These are phyloP conservation scores for Montipora efflorescens DNA, from an alignment of 64 coral and sea anemone genomes.

Conservation along the genomic window DNA sequence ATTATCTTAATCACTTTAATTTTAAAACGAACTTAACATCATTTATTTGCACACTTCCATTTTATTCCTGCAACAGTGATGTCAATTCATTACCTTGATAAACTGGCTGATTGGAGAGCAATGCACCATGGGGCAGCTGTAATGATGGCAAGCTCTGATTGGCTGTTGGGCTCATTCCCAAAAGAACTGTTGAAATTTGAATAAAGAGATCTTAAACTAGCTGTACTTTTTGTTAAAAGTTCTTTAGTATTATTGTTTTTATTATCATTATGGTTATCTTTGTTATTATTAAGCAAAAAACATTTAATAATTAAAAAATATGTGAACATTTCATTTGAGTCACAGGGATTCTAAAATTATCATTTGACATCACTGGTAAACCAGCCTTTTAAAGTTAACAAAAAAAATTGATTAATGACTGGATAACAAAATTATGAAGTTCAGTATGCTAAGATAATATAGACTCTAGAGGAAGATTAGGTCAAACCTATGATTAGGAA, in stretches of 20 bases:
- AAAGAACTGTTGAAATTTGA: constrained; percentile 70
- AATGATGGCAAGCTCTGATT: constrained; percentile 40
- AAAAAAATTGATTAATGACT: too few relatives aligned
- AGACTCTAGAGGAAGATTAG: too few relatives aligned
- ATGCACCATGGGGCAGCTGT: constrained; percentile 50
- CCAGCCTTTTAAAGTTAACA: too few relatives aligned
- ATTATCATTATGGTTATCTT: too few relatives aligned
- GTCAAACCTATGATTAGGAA: too few relatives aligned
- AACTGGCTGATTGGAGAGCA: constrained; percentile 55
- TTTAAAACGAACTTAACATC: background rate
- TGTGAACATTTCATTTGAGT: too few relatives aligned
- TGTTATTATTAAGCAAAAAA: too few relatives aligned
- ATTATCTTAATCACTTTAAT: background rate
- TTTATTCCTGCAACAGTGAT: background rate
- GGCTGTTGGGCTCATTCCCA: constrained; percentile 55
- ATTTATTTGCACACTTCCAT: background rate
- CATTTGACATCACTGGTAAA: too few relatives aligned
- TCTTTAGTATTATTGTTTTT: background rate
- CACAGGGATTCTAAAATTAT: too few relatives aligned
- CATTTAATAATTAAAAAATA: too few relatives aligned
- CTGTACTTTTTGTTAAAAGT: background rate
- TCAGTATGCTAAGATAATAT: too few relatives aligned
- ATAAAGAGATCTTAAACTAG: background rate
- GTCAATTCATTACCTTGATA: constrained; percentile 63
- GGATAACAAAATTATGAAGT: too few relatives aligned